A percentile compares a stretch with the other conserved stretches of the same genome.
phyloP scores from a whole-genome alignment of 2,113 vertebrate genomes.

The Chitala chitala region DNA sequence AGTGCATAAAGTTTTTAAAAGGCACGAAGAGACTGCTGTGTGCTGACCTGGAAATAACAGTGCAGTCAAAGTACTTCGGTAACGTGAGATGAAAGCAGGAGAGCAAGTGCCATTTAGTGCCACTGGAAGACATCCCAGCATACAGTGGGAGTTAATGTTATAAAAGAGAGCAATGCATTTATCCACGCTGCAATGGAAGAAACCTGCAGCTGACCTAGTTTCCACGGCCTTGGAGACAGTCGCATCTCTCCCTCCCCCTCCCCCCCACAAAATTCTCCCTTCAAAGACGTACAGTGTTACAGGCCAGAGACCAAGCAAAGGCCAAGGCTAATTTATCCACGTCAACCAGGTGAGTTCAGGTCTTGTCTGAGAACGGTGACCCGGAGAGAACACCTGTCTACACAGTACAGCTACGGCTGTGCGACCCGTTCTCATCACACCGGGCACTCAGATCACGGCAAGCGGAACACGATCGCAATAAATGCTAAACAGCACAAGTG shows the following conservation, averaged over 20 bases:
- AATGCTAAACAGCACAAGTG: too few relatives aligned
- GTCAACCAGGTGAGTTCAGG: background rate
- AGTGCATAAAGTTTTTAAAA: too few relatives aligned
- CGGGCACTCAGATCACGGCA: too few relatives aligned
- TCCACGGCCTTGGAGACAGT: conserved; percentile 11
- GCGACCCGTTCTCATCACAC: too few relatives aligned
- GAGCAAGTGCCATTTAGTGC: conserved; percentile 34
- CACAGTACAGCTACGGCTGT: too few relatives aligned
- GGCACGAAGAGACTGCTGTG: conserved; percentile 16
- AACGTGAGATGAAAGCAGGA: conserved; percentile 35
- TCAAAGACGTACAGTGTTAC: background rate
- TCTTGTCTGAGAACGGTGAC: background rate
- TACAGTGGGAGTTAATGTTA: conserved; percentile 20
- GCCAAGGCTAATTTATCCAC: background rate
- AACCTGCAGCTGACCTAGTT: conserved; percentile 58
- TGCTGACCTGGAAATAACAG: conserved; percentile 50
- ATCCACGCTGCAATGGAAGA: conserved; percentile 36
- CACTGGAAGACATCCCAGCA: conserved; percentile 31
- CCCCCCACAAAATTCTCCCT: too few relatives aligned
- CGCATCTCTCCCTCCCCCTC: background rate
- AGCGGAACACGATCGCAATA: too few relatives aligned
- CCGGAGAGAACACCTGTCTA: background rate
- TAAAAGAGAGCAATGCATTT: background rate
- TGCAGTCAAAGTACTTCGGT: conserved; percentile 31
- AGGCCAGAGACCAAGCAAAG: conserved; percentile 5